Evolutionary conservation across 2,888 invertebrate species (phyloP).

Genomic region (Periphyllus acericola): DNA sequence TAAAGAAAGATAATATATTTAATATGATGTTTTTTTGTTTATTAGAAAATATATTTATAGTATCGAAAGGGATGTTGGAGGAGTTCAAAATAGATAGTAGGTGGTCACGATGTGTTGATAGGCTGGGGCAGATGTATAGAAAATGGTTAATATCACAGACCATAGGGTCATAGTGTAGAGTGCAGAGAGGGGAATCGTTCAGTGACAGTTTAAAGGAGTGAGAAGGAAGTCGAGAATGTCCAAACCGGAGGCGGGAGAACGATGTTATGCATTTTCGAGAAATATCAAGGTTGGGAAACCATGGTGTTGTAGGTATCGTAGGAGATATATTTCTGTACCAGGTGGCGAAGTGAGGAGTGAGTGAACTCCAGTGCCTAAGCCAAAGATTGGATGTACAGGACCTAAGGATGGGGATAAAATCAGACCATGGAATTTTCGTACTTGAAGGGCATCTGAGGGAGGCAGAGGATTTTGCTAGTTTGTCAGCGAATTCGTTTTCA

Average conservation of each 20-base stretch:
- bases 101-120: neutral
- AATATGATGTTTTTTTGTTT: neutral
- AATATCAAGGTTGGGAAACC: neutral
- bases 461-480: too few species aligned
- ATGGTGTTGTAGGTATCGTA: neutral
- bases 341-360: neutral
- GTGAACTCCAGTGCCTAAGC: too few species aligned
- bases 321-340: too few species aligned
- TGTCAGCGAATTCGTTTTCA: too few species aligned
- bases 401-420: neutral
- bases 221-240: neutral
- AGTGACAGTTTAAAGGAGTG: constrained; percentile 10
- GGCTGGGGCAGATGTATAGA: neutral
- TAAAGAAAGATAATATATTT: constrained; percentile 3
- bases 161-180: neutral
- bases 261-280: neutral
- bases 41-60: too few species aligned
- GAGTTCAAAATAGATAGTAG: neutral
- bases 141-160: too few species aligned
- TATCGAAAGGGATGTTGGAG: constrained; percentile 3
- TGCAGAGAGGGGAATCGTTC: neutral
- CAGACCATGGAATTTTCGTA: neutral
- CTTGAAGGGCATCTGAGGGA: too few species aligned
- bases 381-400: neutral
- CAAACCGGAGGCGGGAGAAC: constrained; percentile 1